Evolutionary conservation across 2,113 vertebrate species (phyloP).

Genomic region (Charadrius vociferus): DNA sequence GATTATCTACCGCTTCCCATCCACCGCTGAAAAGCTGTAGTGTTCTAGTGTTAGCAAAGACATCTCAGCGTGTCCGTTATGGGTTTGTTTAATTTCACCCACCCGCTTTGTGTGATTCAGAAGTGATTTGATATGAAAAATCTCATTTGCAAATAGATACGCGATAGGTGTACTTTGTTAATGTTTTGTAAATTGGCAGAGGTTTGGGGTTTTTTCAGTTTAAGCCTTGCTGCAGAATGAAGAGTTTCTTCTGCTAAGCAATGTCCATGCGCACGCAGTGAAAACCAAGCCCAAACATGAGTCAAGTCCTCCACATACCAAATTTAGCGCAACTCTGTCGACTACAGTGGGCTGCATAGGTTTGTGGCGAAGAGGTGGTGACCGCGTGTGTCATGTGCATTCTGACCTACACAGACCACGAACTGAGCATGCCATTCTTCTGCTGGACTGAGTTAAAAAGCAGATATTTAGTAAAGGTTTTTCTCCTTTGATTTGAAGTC

Average conservation of each 20-base stretch:
- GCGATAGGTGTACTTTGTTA: not conserved
- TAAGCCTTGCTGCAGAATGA: not conserved
- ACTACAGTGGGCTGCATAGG: fast-evolving
- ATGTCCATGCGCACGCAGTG: too few relatives aligned
- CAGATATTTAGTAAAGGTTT: not conserved
- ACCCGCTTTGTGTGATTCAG: not conserved
- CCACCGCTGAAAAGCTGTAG: not conserved
- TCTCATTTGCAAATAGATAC: not conserved
- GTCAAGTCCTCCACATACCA: fast-evolving
- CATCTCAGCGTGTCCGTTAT: fast-evolving
- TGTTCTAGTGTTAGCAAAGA: fast-evolving
- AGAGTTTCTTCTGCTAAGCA: not conserved
- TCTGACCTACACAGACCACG: not conserved
- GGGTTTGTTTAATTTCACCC: not conserved
- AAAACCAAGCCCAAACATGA: not conserved
- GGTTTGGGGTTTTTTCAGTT: not conserved
- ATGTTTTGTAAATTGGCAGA: not conserved
- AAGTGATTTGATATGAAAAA: not conserved
- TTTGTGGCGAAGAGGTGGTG: not conserved
- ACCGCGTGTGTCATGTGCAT: fast-evolving
- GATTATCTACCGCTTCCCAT: fast-evolving
- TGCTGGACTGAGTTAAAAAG: not conserved
- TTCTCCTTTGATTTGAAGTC: not conserved
- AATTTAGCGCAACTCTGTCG: too few relatives aligned
- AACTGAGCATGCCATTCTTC: not conserved